phyloP scores from a whole-genome alignment of 2,888 invertebrate species.

The Agonopterix arenella region DNA sequence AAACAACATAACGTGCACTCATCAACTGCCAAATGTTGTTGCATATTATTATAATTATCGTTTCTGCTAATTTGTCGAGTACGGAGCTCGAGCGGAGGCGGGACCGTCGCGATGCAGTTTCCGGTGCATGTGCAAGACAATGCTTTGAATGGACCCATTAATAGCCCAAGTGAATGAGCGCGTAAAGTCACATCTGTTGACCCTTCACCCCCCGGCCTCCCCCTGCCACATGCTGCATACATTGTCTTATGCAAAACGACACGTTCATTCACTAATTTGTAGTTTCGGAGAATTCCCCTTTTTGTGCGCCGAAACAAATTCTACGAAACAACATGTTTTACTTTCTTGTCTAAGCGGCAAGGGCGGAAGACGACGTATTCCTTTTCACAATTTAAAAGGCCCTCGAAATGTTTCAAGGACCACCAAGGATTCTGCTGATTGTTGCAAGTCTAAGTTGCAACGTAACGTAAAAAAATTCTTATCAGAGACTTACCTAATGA shows the following conservation, averaged over 20 bases:
- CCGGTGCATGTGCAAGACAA: slow-evolving; percentile 74
- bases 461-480: too few species aligned
- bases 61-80: slow-evolving; percentile 61
- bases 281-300: slow-evolving; percentile 52
- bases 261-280: slow-evolving; percentile 58
- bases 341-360: slow-evolving; percentile 16
- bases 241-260: slow-evolving; percentile 68
- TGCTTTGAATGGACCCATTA: slow-evolving; percentile 68
- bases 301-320: slow-evolving; percentile 35
- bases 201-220: slow-evolving; percentile 39
- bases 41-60: slow-evolving; percentile 18
- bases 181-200: slow-evolving; percentile 58
- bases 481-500: too few species aligned
- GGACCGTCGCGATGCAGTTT: slow-evolving; percentile 38
- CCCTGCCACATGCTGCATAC: slow-evolving; percentile 48
- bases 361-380: slow-evolving; percentile 13
- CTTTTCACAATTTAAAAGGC: slow-evolving; percentile 3
- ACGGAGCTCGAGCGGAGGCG: slow-evolving; percentile 22
- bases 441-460: too few species aligned
- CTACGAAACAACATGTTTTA: slow-evolving; percentile 29
- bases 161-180: slow-evolving; percentile 70
- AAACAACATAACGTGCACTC: too few species aligned
- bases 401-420: slow-evolving; percentile 1
- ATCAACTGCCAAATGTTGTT: slow-evolving; percentile 1
- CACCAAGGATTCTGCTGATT: neutral